phyloP scores from a whole-genome alignment of 2,113 vertebrate genomes.

The Pycnonotus jocosus region DNA sequence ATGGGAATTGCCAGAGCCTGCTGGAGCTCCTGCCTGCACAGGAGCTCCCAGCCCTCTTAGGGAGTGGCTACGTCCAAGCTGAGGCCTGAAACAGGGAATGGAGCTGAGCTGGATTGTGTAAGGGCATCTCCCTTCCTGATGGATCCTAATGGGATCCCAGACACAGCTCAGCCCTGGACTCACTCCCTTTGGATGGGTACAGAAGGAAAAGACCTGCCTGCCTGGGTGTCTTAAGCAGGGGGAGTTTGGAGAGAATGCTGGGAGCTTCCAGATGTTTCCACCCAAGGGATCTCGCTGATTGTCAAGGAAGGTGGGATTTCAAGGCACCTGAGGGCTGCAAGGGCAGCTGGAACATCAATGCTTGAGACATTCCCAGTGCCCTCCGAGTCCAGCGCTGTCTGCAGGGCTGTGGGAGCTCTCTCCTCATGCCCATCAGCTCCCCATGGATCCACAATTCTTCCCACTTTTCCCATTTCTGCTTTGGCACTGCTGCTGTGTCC shows the following conservation, averaged over 20 bases:
- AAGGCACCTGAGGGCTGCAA: background rate
- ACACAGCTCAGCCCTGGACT: background rate
- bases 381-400: rapidly evolving
- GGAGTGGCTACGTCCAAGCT: background rate
- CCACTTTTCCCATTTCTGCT: background rate
- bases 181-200: background rate
- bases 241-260: background rate
- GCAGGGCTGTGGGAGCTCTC: background rate
- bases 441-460: background rate
- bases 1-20: constrained; percentile 17
- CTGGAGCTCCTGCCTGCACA: background rate
- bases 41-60: background rate
- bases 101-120: background rate
- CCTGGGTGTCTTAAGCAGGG: background rate
- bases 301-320: background rate
- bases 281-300: background rate
- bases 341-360: background rate
- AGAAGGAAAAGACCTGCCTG: background rate
- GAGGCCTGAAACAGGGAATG: background rate
- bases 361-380: background rate
- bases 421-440: background rate
- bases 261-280: background rate
- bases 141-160: rapidly evolving
- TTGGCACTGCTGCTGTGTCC: background rate
- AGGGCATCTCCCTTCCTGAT: rapidly evolving